Evolutionary conservation across 2,797 vertebrate species (phyloP).

Genomic region (Centropyge bicolor): DNA sequence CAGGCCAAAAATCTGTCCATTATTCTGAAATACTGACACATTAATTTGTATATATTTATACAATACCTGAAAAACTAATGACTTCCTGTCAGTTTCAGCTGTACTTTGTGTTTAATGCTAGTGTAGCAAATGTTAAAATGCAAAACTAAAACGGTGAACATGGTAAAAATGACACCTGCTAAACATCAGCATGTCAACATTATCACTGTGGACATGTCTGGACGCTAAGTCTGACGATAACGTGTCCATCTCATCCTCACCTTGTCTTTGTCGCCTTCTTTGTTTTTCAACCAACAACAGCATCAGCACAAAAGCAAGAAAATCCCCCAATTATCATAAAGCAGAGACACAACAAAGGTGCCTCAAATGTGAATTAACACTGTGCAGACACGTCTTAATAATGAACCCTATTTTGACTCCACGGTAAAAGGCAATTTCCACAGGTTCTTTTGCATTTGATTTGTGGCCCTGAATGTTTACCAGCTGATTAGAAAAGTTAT

Average conservation of each 20-base stretch:
- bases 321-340: neutral
- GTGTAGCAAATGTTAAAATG: neutral
- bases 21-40: too few relatives aligned
- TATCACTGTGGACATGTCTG: too few relatives aligned
- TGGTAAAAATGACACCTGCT: neutral
- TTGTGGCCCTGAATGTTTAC: conserved; percentile 44
- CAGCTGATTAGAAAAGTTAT: conserved; percentile 42
- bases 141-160: neutral
- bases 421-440: conserved; percentile 10
- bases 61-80: neutral
- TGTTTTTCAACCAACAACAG: neutral
- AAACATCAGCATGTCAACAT: neutral
- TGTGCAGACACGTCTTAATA: neutral
- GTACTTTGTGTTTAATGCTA: neutral
- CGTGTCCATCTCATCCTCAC: neutral
- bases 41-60: too few relatives aligned
- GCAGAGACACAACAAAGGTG: neutral
- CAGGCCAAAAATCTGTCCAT: neutral
- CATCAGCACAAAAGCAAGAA: neutral
- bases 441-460: conserved; percentile 25
- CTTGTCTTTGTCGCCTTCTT: neutral
- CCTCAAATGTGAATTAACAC: neutral
- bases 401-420: conserved; percentile 10
- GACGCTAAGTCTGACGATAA: neutral
- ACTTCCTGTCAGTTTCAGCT: neutral